These are phyloP conservation scores for Sitodiplosis mosellana DNA, from an alignment of 1,140 invertebrate species.

Conservation along the genomic window DNA sequence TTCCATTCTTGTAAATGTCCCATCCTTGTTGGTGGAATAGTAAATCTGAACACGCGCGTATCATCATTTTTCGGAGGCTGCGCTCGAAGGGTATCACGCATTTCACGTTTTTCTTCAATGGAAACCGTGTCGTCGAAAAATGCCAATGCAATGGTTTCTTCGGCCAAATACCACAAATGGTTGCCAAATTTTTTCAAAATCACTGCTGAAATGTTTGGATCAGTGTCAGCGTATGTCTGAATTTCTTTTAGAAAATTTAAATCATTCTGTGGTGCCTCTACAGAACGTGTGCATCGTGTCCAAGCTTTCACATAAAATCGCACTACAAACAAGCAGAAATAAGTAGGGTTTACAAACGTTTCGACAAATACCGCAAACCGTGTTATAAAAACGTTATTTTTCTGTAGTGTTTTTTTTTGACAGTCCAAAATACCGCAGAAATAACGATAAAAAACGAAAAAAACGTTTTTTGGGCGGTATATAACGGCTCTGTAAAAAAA, in stretches of 20 bases:
- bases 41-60: neutral
- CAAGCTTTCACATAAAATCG: neutral
- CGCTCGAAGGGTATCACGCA: neutral
- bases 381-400: too few relatives aligned
- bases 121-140: neutral
- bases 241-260: neutral
- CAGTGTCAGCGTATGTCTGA: neutral
- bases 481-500: too few relatives aligned
- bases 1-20: neutral
- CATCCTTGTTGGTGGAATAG: too few relatives aligned
- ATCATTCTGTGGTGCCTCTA: neutral
- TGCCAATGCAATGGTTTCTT: neutral
- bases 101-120: neutral
- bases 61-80: neutral
- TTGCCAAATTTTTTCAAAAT: neutral
- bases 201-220: neutral
- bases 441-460: too few relatives aligned
- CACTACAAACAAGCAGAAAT: neutral
- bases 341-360: too few relatives aligned
- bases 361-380: too few relatives aligned
- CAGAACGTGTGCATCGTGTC: neutral
- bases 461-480: too few relatives aligned
- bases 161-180: neutral
- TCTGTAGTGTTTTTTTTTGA: too few relatives aligned
- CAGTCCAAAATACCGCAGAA: too few relatives aligned